Percentiles rank a stretch among this genome's conserved stretches.
These are phyloP conservation scores for Octopus bimaculoides DNA, from an alignment of 1,140 invertebrate genomes.

Conservation along the genomic window DNA sequence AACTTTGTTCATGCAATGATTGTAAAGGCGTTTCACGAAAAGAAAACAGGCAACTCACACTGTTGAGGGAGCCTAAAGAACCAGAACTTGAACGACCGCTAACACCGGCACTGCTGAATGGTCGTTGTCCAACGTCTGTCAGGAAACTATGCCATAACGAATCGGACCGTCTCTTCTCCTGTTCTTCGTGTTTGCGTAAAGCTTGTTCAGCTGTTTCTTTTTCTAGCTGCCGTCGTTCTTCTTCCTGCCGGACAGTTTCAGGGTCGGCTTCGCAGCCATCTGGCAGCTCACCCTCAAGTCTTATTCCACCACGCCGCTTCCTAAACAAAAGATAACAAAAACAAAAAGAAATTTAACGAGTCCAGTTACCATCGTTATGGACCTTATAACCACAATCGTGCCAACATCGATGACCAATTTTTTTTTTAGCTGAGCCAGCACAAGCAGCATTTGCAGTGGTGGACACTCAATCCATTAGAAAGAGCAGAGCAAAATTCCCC, in stretches of 20 bases:
- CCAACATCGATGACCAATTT: too few relatives aligned
- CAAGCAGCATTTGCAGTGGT: too few relatives aligned
- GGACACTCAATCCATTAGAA: too few relatives aligned
- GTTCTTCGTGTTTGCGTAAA: slow-evolving; percentile 25
- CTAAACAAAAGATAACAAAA: slow-evolving; percentile 20
- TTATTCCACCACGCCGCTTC: slow-evolving; percentile 44
- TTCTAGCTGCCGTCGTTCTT: slow-evolving; percentile 25
- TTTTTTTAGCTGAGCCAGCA: too few relatives aligned
- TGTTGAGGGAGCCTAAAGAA: slow-evolving; percentile 15
- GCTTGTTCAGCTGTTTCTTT: slow-evolving; percentile 33
- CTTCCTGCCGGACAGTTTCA: slow-evolving; percentile 30
- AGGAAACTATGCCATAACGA: slow-evolving; percentile 52
- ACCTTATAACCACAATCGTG: too few relatives aligned
- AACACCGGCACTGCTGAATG: slow-evolving; percentile 17
- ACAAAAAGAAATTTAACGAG: neutral
- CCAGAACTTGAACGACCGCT: slow-evolving; percentile 14
- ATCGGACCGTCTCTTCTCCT: slow-evolving; percentile 48
- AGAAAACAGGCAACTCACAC: neutral
- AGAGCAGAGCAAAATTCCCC: too few relatives aligned
- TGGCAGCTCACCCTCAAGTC: slow-evolving; percentile 31
- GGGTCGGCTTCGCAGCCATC: slow-evolving; percentile 23
- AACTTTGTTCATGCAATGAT: too few relatives aligned
- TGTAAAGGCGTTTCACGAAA: slow-evolving; percentile 5
- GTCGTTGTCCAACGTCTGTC: slow-evolving; percentile 41
- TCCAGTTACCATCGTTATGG: neutral